phyloP scores from a whole-genome alignment of 2,888 invertebrate genomes.

The Patella depressa region DNA sequence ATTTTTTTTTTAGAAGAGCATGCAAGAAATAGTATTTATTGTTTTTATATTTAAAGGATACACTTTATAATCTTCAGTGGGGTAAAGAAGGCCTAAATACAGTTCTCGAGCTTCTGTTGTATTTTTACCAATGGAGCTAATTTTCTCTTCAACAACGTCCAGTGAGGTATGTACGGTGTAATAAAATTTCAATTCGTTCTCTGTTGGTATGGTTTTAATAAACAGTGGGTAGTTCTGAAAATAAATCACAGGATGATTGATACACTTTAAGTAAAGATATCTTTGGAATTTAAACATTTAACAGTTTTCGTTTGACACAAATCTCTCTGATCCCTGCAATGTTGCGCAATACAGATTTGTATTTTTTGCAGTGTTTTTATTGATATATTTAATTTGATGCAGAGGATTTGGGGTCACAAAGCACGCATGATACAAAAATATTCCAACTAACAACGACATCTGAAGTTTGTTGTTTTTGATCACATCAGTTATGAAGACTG shows the following conservation, averaged over 20 bases:
- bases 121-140: constrained; percentile 74
- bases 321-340: no score
- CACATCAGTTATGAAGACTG: no score
- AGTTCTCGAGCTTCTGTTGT: constrained; percentile 84
- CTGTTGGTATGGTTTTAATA: constrained; percentile 77
- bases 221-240: constrained; percentile 93
- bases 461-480: no score
- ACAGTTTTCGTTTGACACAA: no score
- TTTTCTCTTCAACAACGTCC: constrained; percentile 90
- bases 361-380: no score
- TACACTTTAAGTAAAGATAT: no score
- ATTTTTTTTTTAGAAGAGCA: neutral
- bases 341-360: no score
- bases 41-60: constrained; percentile 71
- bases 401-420: no score
- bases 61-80: constrained; percentile 97
- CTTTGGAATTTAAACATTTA: no score
- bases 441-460: no score
- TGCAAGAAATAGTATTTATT: neutral
- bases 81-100: constrained; percentile 91
- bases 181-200: constrained; percentile 89
- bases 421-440: no score
- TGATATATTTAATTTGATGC: no score
- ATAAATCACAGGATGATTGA: constrained; percentile 9
- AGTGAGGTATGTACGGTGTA: constrained; percentile 93